Conservation (phyloP, 2,797 vertebrate genomes). For the Acanthiza pusilla region DNA sequence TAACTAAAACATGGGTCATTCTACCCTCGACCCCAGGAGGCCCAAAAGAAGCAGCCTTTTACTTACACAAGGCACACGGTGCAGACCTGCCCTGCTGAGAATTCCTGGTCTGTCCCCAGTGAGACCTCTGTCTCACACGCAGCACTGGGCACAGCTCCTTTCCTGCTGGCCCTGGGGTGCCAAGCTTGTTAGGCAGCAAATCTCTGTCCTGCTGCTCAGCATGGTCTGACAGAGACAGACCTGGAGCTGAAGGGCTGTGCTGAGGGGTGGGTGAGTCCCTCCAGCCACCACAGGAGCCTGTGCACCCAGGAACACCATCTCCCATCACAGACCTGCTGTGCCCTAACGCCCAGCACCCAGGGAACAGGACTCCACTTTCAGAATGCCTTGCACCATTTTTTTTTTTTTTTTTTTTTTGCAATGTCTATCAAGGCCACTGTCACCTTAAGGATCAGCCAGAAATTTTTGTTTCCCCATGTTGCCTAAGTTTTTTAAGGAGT, state of each 20-base stretch:
- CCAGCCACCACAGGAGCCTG: rapidly evolving
- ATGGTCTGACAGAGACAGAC: background rate
- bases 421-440: background rate
- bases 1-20: background rate
- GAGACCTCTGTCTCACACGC: background rate
- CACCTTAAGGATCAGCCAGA: background rate
- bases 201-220: background rate
- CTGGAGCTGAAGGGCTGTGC: background rate
- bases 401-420: background rate
- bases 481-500: background rate
- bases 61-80: rapidly evolving
- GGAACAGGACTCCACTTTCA: background rate
- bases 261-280: background rate
- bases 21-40: background rate
- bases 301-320: background rate
- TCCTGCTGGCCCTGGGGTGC: background rate
- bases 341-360: rapidly evolving
- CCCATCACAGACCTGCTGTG: background rate
- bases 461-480: background rate
- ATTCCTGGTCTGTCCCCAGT: background rate
- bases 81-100: background rate
- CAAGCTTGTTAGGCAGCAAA: background rate
- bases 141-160: background rate
- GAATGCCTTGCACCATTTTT: background rate
- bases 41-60: background rate